Percentiles rank a stretch among this genome's conserved stretches.
Conservation (phyloP, 2,113 vertebrate genomes). For the Thamnaconus septentrionalis region DNA sequence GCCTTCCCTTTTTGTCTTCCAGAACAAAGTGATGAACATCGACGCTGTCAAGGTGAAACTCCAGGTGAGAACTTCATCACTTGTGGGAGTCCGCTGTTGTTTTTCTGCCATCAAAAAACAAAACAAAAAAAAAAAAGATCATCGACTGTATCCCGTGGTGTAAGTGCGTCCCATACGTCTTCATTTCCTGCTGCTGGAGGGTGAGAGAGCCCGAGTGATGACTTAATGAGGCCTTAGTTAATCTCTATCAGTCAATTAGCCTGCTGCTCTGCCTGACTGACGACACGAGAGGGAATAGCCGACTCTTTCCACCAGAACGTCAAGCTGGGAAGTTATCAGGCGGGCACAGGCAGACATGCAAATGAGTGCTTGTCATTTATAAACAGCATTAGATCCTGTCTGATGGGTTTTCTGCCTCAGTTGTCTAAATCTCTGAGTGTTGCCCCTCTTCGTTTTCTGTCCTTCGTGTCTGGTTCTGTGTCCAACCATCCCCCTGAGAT, state of each 20-base stretch:
- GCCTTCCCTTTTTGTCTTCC: constrained; percentile 68
- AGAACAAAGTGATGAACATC: constrained; percentile 94
- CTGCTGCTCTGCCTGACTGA: constrained; percentile 37
- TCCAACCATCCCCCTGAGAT: too few relatives aligned
- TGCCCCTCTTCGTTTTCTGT: too few relatives aligned
- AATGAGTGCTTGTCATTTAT: constrained; percentile 5
- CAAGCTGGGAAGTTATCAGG: constrained; percentile 23
- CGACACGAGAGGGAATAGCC: constrained; percentile 36
- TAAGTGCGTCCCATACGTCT: constrained; percentile 29
- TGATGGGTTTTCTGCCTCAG: constrained; percentile 27
- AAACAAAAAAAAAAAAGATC: background rate
- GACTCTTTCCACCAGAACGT: constrained; percentile 34
- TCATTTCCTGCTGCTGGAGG: constrained; percentile 21
- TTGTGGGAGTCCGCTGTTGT: background rate
- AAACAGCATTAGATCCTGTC: constrained; percentile 29
- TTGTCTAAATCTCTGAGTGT: constrained; percentile 7
- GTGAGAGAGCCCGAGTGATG: constrained; percentile 10
- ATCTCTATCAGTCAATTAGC: constrained; percentile 59
- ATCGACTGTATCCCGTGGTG: constrained; percentile 7
- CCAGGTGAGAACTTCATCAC: constrained; percentile 76
- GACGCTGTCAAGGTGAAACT: constrained; percentile 90
- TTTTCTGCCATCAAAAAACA: background rate
- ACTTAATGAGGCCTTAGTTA: constrained; percentile 54
- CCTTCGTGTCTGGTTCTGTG: too few relatives aligned
- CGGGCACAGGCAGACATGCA: constrained; percentile 14